Evolutionary conservation across 2,888 invertebrate species (phyloP), one percentile per base, ranked within the genome.

Genomic region (Thumatha senex): DNA sequence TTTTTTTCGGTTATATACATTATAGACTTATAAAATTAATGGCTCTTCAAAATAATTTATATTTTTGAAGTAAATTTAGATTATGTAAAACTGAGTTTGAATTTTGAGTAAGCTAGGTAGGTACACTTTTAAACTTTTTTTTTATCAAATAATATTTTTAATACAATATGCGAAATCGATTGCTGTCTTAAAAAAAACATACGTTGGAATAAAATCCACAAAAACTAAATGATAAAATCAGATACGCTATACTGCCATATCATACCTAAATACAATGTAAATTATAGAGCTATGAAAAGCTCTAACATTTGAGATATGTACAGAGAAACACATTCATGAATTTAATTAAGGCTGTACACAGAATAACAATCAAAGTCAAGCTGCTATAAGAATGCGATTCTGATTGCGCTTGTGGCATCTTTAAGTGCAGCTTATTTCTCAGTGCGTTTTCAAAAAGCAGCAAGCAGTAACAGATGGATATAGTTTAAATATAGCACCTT

Each of bases 211-310:
- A 24, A 38, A 51, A 49, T 56, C 53, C 56, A 48, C 49, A 58
- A 40, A 51, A 58, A 63, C 58, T 58, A 52, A 15, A 14, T 52
- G 54, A 58, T 67, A 51, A 61, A 67, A 63, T 8, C 34, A 53
- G 55, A 63, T 58, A 63, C 61, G 61, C 68, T 58, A 51, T 40
- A 5, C 35, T 10, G 13, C 2, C 10, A 36, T 36, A 36, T 15
- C 9, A 14, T 36, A 13, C 36, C 14, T 36, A 35, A n/a, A n/a
- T n/a, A 3, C 10, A 1, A 3, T 12, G 35, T 13, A 35, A 13
- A 9, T 13, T 35, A 2, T 12, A 35, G 35, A 13, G 35, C 13
- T 13, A 35, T 8, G 0, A 35, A 14, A 9, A 36, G 4, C 10
- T 14, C 14, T 10, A 9, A 4, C 12, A 36, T 24, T 24, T 24